phyloP scores from a whole-genome alignment of 2,888 invertebrate genomes.

The Thymelicus acteon region DNA sequence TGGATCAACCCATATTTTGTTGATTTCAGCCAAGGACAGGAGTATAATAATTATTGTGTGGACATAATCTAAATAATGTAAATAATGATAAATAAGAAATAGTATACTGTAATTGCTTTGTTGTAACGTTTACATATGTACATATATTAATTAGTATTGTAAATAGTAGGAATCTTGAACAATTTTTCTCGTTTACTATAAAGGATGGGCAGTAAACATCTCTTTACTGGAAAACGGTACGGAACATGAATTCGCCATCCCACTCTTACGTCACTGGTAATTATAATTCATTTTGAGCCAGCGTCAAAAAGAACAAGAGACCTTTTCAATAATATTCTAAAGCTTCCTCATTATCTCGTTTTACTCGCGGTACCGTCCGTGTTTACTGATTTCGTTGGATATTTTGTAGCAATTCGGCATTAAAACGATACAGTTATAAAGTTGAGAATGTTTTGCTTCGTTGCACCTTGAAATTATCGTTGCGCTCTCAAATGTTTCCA shows the following conservation, averaged over 20 bases:
- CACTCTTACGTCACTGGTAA: not conserved
- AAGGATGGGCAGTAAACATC: too few relatives aligned
- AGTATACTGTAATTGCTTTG: too few relatives aligned
- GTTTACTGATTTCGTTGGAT: constrained; percentile 4
- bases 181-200: too few relatives aligned
- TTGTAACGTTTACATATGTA: too few relatives aligned
- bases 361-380: not conserved
- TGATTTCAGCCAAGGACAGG: too few relatives aligned
- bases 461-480: constrained; percentile 16
- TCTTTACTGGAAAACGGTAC: not conserved
- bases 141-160: too few relatives aligned
- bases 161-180: too few relatives aligned
- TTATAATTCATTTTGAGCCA: constrained; percentile 4
- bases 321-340: not conserved
- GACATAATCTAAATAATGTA: too few relatives aligned
- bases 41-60: too few relatives aligned
- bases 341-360: constrained; percentile 14
- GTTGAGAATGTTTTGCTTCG: constrained; percentile 12
- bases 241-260: not conserved
- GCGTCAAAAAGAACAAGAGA: not conserved
- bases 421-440: constrained; percentile 19
- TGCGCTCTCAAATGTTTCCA: constrained; percentile 12
- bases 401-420: not conserved
- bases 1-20: too few relatives aligned
- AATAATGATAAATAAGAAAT: too few relatives aligned